phyloP scores from a whole-genome alignment of 2,888 invertebrate species.

The Schizaphis graminum region DNA sequence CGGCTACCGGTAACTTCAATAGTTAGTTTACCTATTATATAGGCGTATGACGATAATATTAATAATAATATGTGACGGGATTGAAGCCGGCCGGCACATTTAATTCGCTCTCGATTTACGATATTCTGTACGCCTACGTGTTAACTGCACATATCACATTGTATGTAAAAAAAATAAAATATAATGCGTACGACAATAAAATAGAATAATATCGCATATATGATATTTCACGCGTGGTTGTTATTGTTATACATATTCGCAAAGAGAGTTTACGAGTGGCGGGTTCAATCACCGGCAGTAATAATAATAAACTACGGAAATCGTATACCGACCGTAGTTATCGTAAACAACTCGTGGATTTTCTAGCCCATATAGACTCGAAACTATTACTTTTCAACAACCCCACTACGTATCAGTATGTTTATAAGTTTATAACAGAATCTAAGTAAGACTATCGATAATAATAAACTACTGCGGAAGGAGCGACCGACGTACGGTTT shows the following conservation, averaged over 20 bases:
- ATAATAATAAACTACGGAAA: slow-evolving; percentile 11
- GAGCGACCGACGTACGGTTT: not conserved
- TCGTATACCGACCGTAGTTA: not conserved
- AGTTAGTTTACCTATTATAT: not conserved
- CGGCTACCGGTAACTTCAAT: slow-evolving; percentile 6
- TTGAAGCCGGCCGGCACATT: not conserved
- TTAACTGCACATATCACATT: not conserved
- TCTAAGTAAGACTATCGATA: not conserved
- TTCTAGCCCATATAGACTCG: not conserved
- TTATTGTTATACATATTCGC: not conserved
- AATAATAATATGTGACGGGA: not conserved
- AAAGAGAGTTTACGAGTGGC: not conserved
- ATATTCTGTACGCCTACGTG: not conserved
- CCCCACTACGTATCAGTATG: not conserved
- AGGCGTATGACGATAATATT: not conserved
- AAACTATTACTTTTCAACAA: not conserved
- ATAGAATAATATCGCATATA: not conserved
- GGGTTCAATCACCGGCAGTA: not conserved
- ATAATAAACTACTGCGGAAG: not conserved
- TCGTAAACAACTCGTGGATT: not conserved
- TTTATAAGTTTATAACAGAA: not conserved
- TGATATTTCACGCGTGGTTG: not conserved
- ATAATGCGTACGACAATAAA: not conserved
- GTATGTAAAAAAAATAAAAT: not conserved
- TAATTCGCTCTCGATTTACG: not conserved